Percentiles rank a stretch among this genome's conserved stretches.
Evolutionary conservation across 2,797 vertebrate genomes (phyloP).

Genomic region (Gadopsis marmoratus): DNA sequence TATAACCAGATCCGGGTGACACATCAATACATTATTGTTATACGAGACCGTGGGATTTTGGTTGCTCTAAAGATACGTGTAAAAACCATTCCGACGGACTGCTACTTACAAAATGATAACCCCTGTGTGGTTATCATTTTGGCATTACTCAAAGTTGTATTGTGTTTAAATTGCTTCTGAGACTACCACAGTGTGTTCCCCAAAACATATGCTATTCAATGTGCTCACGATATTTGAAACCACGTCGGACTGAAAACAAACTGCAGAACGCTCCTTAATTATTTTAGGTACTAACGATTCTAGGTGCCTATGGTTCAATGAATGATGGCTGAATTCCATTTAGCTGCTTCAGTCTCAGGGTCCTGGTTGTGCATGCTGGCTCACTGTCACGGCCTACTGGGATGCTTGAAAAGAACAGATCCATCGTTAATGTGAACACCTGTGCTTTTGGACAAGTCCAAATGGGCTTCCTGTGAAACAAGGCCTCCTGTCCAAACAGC

Average conservation of each 20-base stretch:
- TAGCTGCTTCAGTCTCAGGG: too few species aligned
- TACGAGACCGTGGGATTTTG: background rate
- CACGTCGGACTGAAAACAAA: background rate
- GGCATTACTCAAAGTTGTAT: background rate
- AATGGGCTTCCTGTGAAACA: background rate
- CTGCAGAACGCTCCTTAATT: background rate
- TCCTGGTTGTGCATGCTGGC: too few species aligned
- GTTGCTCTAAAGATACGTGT: background rate
- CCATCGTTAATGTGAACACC: background rate
- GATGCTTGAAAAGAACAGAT: background rate
- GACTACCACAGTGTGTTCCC: background rate
- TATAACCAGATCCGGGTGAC: conserved; percentile 9
- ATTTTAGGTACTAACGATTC: too few species aligned
- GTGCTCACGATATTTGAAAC: too few species aligned
- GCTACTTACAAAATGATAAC: too few species aligned
- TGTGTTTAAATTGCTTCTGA: background rate
- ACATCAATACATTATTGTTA: background rate
- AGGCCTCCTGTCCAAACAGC: background rate
- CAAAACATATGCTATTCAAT: background rate
- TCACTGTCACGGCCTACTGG: background rate
- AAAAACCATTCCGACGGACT: background rate
- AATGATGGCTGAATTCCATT: too few species aligned
- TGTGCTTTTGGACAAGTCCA: background rate
- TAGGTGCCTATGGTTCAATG: too few species aligned
- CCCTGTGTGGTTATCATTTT: background rate